phyloP scores from a whole-genome alignment of 2,113 vertebrate species.

The Romanogobio albipinnatus region DNA sequence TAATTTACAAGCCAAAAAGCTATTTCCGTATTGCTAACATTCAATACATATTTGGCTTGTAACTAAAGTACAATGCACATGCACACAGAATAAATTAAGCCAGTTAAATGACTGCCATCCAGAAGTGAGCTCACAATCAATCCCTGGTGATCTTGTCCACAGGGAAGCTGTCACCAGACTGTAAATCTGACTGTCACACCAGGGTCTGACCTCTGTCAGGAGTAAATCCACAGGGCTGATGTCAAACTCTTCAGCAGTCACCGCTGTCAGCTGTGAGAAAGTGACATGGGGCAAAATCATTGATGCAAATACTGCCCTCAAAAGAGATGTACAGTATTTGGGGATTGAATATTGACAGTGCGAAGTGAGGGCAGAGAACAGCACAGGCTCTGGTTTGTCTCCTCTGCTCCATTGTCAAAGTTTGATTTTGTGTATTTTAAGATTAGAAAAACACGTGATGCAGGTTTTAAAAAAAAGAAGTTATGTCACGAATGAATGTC shows the following conservation, averaged over 20 bases:
- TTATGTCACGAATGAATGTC: background rate
- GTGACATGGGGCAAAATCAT: conserved; percentile 36
- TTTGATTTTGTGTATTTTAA: background rate
- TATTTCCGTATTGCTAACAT: background rate
- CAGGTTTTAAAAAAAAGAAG: background rate
- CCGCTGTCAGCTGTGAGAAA: conserved; percentile 40
- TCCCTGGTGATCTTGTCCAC: conserved; percentile 30
- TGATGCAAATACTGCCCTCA: conserved; percentile 31
- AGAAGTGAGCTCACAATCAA: conserved; percentile 20
- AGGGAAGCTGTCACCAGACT: conserved; percentile 48
- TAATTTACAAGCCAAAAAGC: conserved; percentile 2
- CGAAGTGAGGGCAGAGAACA: background rate
- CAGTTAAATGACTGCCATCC: conserved; percentile 35
- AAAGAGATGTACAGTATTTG: conserved; percentile 19
- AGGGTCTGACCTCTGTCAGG: conserved; percentile 57
- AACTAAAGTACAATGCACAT: background rate
- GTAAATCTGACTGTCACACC: conserved; percentile 54
- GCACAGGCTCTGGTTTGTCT: background rate
- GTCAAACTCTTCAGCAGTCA: conserved; percentile 20
- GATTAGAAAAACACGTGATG: background rate
- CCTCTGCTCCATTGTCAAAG: background rate
- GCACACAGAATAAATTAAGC: background rate
- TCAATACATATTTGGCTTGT: background rate
- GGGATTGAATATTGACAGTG: conserved; percentile 16
- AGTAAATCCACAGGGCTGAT: conserved; percentile 44